phyloP scores from a whole-genome alignment of 2,888 invertebrate genomes.

The Sympetrum striolatum region DNA sequence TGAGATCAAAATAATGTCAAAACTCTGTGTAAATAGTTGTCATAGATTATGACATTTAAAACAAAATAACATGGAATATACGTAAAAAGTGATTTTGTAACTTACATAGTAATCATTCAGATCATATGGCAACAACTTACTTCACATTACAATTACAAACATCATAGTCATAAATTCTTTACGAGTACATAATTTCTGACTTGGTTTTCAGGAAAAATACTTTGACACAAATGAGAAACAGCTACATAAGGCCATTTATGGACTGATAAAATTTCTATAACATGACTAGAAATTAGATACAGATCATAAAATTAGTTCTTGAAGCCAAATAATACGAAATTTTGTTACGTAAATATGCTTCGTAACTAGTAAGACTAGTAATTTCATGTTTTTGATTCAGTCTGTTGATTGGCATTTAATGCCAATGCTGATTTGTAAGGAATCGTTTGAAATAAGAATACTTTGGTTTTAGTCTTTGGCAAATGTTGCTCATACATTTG shows the following conservation, averaged over 20 bases:
- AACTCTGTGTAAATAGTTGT: neutral
- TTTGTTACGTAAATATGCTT: neutral
- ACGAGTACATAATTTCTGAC: neutral
- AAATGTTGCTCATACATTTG: neutral
- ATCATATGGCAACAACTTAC: neutral
- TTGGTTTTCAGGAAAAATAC: neutral
- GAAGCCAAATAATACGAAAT: neutral
- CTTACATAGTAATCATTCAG: neutral
- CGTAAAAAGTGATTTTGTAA: neutral
- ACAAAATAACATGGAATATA: neutral
- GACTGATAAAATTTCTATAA: neutral
- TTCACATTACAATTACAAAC: neutral
- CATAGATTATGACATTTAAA: neutral
- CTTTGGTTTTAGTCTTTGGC: slow-evolving; percentile 27
- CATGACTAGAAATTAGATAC: slow-evolving; percentile 5
- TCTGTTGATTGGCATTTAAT: neutral
- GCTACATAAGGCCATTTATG: neutral
- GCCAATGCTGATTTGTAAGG: neutral
- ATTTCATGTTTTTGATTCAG: neutral
- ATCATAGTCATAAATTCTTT: neutral
- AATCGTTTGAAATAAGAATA: slow-evolving; percentile 21
- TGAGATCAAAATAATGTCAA: neutral
- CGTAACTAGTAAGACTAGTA: slow-evolving; percentile 16
- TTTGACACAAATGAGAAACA: neutral
- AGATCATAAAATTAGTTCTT: neutral